A percentile compares a stretch with the other conserved stretches of the same genome.
phyloP scores from a whole-genome alignment of 2,888 invertebrate genomes.

The Caenorhabditis sp. region DNA sequence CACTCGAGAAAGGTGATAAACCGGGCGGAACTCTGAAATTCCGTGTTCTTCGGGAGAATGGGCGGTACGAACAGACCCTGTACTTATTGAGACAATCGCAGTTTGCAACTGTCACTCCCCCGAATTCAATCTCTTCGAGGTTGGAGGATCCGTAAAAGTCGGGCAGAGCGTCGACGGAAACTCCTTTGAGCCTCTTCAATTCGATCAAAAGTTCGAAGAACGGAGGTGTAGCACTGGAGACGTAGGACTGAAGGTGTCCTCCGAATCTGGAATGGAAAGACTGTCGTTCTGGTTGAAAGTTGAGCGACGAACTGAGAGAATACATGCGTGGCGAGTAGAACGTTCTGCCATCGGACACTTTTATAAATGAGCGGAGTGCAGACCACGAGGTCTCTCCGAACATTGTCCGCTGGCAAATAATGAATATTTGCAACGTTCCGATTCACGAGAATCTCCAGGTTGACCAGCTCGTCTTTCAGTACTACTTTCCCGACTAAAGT shows the following conservation, averaged over 20 bases:
- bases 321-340: slow-evolving; percentile 11
- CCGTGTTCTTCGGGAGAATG: no score
- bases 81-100: slow-evolving; percentile 36
- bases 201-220: slow-evolving; percentile 21
- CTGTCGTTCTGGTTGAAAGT: background rate
- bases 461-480: slow-evolving; percentile 16
- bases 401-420: slow-evolving; percentile 36
- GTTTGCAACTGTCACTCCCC: slow-evolving; percentile 35
- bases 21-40: slow-evolving; percentile 30
- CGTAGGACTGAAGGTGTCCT: slow-evolving; percentile 27
- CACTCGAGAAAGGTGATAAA: slow-evolving; percentile 42
- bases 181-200: slow-evolving; percentile 15
- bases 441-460: slow-evolving; percentile 42
- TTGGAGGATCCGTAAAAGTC: slow-evolving; percentile 15
- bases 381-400: slow-evolving; percentile 21
- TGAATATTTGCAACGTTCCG: slow-evolving; percentile 27
- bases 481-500: slow-evolving; percentile 17
- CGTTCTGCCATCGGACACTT: slow-evolving; percentile 29
- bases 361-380: slow-evolving; percentile 32
- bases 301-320: slow-evolving; percentile 11
- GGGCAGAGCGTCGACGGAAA: slow-evolving; percentile 19
- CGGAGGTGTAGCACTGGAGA: background rate
- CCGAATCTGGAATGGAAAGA: slow-evolving; percentile 15
- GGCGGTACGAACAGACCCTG: slow-evolving; percentile 12
- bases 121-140: slow-evolving; percentile 28